These are phyloP conservation scores for Lontra canadensis DNA, from an alignment of 2,113 vertebrate genomes.

Conservation along the genomic window DNA sequence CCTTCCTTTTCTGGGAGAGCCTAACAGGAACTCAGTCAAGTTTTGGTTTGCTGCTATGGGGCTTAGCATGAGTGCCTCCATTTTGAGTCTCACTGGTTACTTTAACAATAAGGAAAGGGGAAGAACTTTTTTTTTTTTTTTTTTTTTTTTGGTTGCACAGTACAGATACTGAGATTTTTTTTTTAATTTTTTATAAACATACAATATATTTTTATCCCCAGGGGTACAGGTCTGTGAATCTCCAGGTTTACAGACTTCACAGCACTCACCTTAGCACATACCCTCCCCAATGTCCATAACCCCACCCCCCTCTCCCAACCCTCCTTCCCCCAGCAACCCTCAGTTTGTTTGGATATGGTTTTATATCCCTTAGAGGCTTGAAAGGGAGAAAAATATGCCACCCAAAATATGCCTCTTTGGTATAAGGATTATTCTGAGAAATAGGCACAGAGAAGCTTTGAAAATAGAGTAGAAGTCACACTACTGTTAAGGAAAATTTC, in stretches of 20 bases:
- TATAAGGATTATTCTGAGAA: neutral
- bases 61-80: neutral
- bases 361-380: neutral
- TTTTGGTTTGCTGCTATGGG: neutral
- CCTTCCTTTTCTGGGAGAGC: neutral
- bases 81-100: neutral
- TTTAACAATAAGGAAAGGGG: neutral
- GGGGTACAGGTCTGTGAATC: too few species aligned
- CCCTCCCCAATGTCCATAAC: too few species aligned
- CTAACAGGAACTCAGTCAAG: neutral
- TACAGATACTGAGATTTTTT: too few species aligned
- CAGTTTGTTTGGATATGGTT: neutral
- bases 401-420: neutral
- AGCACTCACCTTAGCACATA: too few species aligned
- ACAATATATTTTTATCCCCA: too few species aligned
- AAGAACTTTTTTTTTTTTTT: neutral
- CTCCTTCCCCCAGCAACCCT: too few species aligned
- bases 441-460: neutral
- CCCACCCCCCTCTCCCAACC: too few species aligned
- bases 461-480: neutral
- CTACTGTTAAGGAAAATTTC: neutral
- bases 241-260: too few species aligned
- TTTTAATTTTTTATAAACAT: too few species aligned
- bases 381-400: neutral
- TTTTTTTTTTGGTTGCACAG: neutral